Evolutionary conservation across 2,888 invertebrate species (phyloP), one percentile per base, ranked within the genome.

Genomic region (Neocrepidodera transversa): DNA sequence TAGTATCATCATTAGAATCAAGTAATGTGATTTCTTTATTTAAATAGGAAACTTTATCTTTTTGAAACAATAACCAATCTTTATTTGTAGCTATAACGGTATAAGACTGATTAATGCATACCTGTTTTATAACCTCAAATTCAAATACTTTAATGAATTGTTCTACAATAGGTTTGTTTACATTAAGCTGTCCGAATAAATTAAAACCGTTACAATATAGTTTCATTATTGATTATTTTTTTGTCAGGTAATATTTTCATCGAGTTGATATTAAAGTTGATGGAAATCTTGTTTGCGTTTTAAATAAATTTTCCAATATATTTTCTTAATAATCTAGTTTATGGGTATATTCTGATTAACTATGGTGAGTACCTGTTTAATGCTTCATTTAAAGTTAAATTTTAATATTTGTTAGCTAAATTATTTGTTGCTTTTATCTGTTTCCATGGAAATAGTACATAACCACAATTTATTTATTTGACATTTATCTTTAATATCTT

Each of bases 121-220:
- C 60, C 47, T 68, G 61, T 13, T 55, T 55, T 56, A 75, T 62
- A 47, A 64, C 63, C 54, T 71, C 67, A 51, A 67, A 66, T 20
- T 67, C 51, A 30, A 67, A 64, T 38, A 61, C 56, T 5, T 36
- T 20, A 16, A 58, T 69, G 58, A 77, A 74, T 20, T 64, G 64
- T 51, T 70, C 61, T 17, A 76, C 58, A 42, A 70, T 38, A 48
- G 64, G 59, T 43, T 64, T 58, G 38, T 53, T 48, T 13, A 66
- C 20, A 60, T 61, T 58, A 30, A 70, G 55, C 63, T 80, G 79
- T 28, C 74, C 73, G 70, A 78, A 79, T 52, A 79, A 70, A 73
- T 80, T 80, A 60, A 78, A 79, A 49, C 80, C 80, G 48, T 70
- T 74, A 66, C 73, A 77, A 66, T 72, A 74, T 30, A 80, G 71